A percentile compares a stretch with the other conserved stretches of the same genome.
phyloP scores from a whole-genome alignment of 2,797 vertebrate species.

The Neosalanx taihuensis region DNA sequence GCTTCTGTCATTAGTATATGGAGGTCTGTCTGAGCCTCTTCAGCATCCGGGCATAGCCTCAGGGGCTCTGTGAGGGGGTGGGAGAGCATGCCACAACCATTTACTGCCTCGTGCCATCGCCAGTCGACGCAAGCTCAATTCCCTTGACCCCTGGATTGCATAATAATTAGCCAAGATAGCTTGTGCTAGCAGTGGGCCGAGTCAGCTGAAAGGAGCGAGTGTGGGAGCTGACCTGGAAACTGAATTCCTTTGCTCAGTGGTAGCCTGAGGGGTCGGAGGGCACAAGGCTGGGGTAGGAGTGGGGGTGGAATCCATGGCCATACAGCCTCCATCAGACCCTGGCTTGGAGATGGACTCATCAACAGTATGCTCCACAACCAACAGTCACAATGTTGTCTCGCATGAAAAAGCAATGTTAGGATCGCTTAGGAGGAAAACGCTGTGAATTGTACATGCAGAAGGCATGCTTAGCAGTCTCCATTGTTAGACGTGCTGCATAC shows the following conservation, averaged over 20 bases:
- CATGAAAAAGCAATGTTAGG: not conserved
- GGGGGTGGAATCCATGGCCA: conserved; percentile 27
- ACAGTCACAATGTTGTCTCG: not conserved
- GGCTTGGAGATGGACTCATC: conserved; percentile 8
- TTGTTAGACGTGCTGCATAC: too few relatives aligned
- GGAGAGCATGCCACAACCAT: conserved; percentile 37
- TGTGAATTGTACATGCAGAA: not conserved
- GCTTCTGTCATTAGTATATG: conserved; percentile 13
- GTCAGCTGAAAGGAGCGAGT: conserved; percentile 61
- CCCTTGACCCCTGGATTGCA: conserved; percentile 37
- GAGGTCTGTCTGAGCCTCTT: conserved; percentile 28
- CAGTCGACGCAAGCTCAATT: conserved; percentile 31
- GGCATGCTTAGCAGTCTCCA: not conserved
- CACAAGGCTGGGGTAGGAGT: conserved; percentile 10
- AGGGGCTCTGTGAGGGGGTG: conserved; percentile 23
- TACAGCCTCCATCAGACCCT: conserved; percentile 24
- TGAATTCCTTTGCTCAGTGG: conserved; percentile 40
- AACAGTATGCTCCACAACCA: conserved; percentile 21
- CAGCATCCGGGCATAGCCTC: conserved; percentile 28
- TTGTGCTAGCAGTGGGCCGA: conserved; percentile 36
- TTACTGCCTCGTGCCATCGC: conserved; percentile 42
- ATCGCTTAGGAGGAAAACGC: not conserved
- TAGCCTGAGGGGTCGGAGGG: conserved; percentile 48
- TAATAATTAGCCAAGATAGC: conserved; percentile 51
- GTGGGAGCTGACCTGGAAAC: conserved; percentile 71